These are phyloP conservation scores for Lagodon rhomboides DNA, from an alignment of 2,797 vertebrate genomes.

Conservation along the genomic window DNA sequence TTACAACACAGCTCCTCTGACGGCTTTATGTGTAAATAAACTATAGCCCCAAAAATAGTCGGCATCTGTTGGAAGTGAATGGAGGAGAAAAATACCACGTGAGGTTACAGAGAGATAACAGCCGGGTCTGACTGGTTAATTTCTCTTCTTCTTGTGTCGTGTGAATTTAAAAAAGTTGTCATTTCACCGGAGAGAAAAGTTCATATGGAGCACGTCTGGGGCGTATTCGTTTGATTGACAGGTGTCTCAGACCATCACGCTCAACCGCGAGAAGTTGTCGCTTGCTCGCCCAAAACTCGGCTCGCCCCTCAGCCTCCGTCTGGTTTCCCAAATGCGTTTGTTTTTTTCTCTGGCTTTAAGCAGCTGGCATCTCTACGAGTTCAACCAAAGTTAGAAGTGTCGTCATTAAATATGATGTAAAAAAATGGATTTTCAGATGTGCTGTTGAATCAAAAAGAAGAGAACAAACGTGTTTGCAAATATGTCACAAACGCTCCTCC, in stretches of 20 bases:
- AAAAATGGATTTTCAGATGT: conserved; percentile 10
- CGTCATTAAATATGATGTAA: not conserved
- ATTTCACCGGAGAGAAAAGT: conserved; percentile 21
- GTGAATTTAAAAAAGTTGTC: conserved; percentile 17
- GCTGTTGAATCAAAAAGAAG: conserved; percentile 1
- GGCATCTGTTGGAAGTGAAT: conserved; percentile 8
- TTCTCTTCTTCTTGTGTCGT: conserved; percentile 10
- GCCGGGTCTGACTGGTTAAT: not conserved
- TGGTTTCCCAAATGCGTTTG: conserved; percentile 33
- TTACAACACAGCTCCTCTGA: conserved; percentile 11
- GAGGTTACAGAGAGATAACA: not conserved
- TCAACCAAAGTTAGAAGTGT: conserved; percentile 4
- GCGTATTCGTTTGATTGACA: conserved; percentile 60
- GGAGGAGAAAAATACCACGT: not conserved
- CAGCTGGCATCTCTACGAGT: conserved; percentile 20
- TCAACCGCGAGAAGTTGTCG: conserved; percentile 40
- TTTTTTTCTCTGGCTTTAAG: conserved; percentile 25
- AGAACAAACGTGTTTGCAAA: not conserved
- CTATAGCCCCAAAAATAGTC: conserved; percentile 2
- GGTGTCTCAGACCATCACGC: conserved; percentile 51
- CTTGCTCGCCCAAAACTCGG: not conserved
- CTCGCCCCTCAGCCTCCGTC: not conserved
- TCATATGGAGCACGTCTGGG: conserved; percentile 10
- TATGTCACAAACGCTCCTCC: not conserved
- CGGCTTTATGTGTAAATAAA: not conserved